phyloP scores from a whole-genome alignment of 2,113 vertebrate genomes.

The Prochilodus magdalenae region DNA sequence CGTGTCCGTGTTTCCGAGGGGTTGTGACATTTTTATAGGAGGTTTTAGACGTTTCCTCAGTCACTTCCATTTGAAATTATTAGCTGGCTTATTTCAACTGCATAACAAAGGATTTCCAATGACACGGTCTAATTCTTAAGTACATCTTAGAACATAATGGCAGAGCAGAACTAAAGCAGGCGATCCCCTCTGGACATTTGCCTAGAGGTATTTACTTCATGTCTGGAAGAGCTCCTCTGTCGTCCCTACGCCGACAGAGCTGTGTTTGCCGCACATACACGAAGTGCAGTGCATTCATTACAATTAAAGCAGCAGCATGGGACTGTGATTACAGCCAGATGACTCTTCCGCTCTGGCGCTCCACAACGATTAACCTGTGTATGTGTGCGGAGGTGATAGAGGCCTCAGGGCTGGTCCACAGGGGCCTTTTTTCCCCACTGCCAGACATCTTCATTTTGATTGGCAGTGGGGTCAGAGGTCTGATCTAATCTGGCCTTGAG shows the following conservation, averaged over 20 bases:
- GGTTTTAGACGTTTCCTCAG: neutral
- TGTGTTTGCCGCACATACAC: slow-evolving; percentile 62
- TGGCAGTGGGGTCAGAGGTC: slow-evolving; percentile 73
- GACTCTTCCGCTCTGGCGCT: slow-evolving; percentile 59
- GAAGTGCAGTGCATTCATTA: slow-evolving; percentile 66
- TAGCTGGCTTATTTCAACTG: slow-evolving; percentile 6
- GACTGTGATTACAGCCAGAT: slow-evolving; percentile 71
- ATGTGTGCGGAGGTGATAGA: slow-evolving; percentile 53
- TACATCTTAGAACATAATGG: neutral
- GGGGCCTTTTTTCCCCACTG: slow-evolving; percentile 64
- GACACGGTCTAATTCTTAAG: neutral
- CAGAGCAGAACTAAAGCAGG: slow-evolving; percentile 1
- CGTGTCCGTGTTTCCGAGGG: neutral
- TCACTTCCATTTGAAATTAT: neutral
- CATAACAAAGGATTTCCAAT: neutral
- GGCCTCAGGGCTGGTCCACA: slow-evolving; percentile 57
- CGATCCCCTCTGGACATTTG: slow-evolving; percentile 31
- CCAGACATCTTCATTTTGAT: slow-evolving; percentile 71
- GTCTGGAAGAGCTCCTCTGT: slow-evolving; percentile 24
- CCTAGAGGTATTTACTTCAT: slow-evolving; percentile 38
- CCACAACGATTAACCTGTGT: slow-evolving; percentile 77
- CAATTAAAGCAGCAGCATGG: slow-evolving; percentile 64
- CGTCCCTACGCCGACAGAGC: slow-evolving; percentile 42
- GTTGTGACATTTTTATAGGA: neutral
- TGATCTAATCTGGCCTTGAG: slow-evolving; percentile 76